These are phyloP conservation scores for Anolis carolinensis DNA, from an alignment of 2,113 vertebrate species.

Conservation along the genomic window DNA sequence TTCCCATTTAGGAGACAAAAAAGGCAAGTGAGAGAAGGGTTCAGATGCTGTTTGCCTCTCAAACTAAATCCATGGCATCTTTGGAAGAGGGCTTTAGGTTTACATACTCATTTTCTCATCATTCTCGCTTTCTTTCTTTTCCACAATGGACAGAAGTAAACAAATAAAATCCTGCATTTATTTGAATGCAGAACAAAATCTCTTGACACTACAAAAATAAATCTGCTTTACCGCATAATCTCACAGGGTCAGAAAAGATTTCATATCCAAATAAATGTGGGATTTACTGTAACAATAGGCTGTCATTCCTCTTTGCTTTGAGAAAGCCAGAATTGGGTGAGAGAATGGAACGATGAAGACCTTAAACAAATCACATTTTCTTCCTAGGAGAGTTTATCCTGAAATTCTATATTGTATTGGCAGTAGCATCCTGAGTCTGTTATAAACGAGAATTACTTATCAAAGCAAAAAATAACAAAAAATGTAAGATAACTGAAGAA, in stretches of 20 bases:
- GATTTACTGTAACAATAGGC: neutral
- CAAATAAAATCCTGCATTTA: neutral
- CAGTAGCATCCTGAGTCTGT: too few relatives aligned
- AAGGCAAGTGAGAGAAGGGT: neutral
- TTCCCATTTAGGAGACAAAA: slow-evolving; percentile 32
- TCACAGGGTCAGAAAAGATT: neutral
- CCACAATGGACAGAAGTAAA: neutral
- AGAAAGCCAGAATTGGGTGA: neutral
- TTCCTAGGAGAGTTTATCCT: neutral
- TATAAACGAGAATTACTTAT: too few relatives aligned
- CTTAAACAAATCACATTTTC: neutral
- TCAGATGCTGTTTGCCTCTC: neutral
- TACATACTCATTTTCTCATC: neutral
- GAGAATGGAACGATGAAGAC: neutral
- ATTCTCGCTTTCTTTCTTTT: neutral
- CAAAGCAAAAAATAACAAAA: too few relatives aligned
- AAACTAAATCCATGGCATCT: neutral
- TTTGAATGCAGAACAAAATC: slow-evolving; percentile 1
- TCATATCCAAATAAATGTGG: neutral
- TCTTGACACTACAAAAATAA: neutral
- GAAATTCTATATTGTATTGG: too few relatives aligned
- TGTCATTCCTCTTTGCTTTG: neutral
- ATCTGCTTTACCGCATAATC: neutral
- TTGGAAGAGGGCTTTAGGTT: neutral
- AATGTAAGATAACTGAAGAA: too few relatives aligned